Evolutionary conservation across 1,140 invertebrate genomes (phyloP).

Genomic region (Ceratosolen fusciceps): DNA sequence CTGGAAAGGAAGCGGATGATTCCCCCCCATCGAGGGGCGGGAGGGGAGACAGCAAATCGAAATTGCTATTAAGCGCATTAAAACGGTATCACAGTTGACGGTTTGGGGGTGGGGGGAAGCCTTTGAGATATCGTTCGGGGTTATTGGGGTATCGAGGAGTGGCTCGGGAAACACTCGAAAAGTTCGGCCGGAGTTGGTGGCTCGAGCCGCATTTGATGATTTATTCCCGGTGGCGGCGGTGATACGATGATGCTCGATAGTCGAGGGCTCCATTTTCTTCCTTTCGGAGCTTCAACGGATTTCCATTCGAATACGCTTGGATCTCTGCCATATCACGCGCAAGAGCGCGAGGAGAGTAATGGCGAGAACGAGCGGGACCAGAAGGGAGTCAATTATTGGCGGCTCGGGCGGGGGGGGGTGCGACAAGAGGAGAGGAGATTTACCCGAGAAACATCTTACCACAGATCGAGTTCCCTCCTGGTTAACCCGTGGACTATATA

Average conservation of each 20-base stretch:
- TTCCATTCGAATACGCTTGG: constrained; percentile 18
- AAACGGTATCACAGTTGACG: neutral
- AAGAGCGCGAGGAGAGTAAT: neutral
- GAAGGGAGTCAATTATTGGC: neutral
- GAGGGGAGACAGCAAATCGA: neutral
- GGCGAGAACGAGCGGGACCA: neutral
- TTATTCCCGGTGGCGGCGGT: neutral
- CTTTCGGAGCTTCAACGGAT: neutral
- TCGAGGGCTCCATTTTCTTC: constrained; percentile 11
- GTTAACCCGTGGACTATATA: neutral
- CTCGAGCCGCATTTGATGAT: constrained; percentile 11
- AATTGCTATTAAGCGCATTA: constrained; percentile 18
- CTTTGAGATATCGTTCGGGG: neutral
- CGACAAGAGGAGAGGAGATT: neutral
- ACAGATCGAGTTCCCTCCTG: neutral
- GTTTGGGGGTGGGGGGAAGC: too few relatives aligned
- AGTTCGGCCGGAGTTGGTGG: neutral
- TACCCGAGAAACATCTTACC: neutral
- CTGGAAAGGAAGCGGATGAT: neutral
- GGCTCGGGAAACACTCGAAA: constrained; percentile 5
- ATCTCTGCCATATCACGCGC: constrained; percentile 9
- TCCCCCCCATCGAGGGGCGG: too few relatives aligned
- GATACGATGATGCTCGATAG: constrained; percentile 6
- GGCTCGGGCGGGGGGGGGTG: neutral
- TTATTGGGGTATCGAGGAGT: neutral